phyloP scores from a whole-genome alignment of 2,888 invertebrate genomes.

The Gibbula magus region DNA sequence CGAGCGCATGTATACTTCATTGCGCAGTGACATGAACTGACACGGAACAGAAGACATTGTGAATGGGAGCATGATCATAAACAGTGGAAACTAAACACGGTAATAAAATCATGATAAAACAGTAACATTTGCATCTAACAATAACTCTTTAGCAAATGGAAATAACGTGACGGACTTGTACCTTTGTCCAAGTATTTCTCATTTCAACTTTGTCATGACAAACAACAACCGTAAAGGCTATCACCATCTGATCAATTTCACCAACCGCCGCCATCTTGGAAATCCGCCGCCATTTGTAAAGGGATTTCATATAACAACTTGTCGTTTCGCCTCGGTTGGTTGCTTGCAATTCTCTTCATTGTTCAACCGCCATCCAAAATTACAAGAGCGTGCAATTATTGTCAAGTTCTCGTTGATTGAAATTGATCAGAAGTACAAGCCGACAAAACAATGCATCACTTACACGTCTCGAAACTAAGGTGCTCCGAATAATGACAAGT shows the following conservation, averaged over 20 bases:
- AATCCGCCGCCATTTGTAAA: too few relatives aligned
- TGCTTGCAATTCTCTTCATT: too few relatives aligned
- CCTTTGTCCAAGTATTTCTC: background rate
- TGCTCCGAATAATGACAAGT: too few relatives aligned
- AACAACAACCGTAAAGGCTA: background rate
- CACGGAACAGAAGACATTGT: background rate
- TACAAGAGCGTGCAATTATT: too few relatives aligned
- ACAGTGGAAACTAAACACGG: background rate
- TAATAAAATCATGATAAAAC: constrained; percentile 7
- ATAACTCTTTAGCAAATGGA: background rate
- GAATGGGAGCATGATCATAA: constrained; percentile 1
- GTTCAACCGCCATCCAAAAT: too few relatives aligned
- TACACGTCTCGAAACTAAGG: too few relatives aligned
- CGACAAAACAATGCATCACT: too few relatives aligned
- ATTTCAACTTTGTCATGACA: background rate
- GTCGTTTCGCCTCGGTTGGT: too few relatives aligned
- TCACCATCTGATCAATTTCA: background rate
- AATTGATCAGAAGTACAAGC: too few relatives aligned
- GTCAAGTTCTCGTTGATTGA: too few relatives aligned
- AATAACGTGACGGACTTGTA: background rate
- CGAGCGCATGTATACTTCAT: constrained; percentile 1
- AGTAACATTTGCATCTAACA: constrained; percentile 8
- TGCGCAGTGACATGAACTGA: background rate
- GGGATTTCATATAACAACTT: too few relatives aligned
- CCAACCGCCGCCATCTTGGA: too few relatives aligned